Evolutionary conservation across 2,888 invertebrate species (phyloP).

Genomic region (Aleiodes alternator): DNA sequence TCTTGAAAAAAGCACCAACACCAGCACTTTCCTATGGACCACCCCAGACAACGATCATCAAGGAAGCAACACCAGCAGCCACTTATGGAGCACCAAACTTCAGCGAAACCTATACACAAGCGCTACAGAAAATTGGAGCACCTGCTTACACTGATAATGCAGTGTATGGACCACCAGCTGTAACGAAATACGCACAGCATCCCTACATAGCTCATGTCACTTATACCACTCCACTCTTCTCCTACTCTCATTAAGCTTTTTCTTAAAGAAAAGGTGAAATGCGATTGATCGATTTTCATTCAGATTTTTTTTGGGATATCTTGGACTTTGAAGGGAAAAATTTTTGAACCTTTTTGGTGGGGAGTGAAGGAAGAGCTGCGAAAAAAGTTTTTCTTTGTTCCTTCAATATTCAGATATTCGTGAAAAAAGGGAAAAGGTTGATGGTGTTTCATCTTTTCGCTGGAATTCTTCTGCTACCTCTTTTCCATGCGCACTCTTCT

Average conservation of each 20-base stretch:
- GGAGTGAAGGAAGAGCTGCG: too few species aligned
- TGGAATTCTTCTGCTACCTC: too few species aligned
- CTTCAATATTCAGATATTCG: too few species aligned
- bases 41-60: constrained; percentile 23
- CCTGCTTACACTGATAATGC: constrained; percentile 75
- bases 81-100: constrained; percentile 10
- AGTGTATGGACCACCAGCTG: constrained; percentile 72
- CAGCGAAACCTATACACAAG: neutral
- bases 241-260: constrained; percentile 55
- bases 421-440: too few species aligned
- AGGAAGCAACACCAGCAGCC: constrained; percentile 39
- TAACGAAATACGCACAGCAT: constrained; percentile 66
- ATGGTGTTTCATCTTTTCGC: too few species aligned
- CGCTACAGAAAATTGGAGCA: constrained; percentile 68
- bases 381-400: too few species aligned
- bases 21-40: constrained; percentile 40
- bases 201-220: constrained; percentile 58
- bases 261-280: neutral
- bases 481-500: too few species aligned
- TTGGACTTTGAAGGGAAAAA: too few species aligned
- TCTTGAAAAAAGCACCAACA: constrained; percentile 78
- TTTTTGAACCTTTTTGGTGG: too few species aligned
- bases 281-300: neutral
- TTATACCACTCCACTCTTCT: constrained; percentile 59
- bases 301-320: neutral